Percentiles rank a stretch among this genome's conserved stretches.
These are phyloP conservation scores for Chrysaora quinquecirrha DNA, from an alignment of 30 jellyfish, hydroid and myxozoan genomes.

Conservation along the genomic window DNA sequence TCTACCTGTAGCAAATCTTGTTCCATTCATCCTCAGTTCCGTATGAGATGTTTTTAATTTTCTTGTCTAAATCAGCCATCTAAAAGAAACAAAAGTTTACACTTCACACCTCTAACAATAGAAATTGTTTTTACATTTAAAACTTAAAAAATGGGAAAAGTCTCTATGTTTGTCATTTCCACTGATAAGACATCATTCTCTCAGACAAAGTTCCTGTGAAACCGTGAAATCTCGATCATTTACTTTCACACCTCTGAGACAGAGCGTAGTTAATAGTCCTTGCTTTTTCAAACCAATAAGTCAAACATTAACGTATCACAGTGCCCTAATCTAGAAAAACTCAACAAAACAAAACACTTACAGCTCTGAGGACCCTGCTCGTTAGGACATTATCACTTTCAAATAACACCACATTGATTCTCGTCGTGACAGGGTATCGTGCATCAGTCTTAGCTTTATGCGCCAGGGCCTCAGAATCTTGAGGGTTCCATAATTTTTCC, in stretches of 20 bases:
- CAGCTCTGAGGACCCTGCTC: constrained; percentile 53
- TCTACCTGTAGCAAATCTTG: constrained; percentile 73
- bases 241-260: too few species aligned
- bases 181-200: too few species aligned
- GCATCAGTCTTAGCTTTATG: constrained; percentile 44
- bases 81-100: too few species aligned
- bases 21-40: constrained; percentile 75
- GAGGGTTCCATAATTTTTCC: constrained; percentile 86
- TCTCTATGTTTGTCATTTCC: too few species aligned
- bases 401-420: constrained; percentile 42
- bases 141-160: not conserved
- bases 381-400: constrained; percentile 73
- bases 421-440: constrained; percentile 56
- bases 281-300: too few species aligned
- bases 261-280: too few species aligned
- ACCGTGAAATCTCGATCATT: not conserved
- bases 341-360: constrained; percentile 22
- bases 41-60: constrained; percentile 23
- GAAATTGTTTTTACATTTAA: not conserved
- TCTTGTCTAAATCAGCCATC: constrained; percentile 58
- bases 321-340: too few species aligned
- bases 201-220: not conserved
- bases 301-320: too few species aligned
- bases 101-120: too few species aligned
- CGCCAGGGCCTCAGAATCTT: constrained; percentile 70